Conservation (phyloP, 2,797 vertebrate genomes). For the Pantherophis alleghaniensis region DNA sequence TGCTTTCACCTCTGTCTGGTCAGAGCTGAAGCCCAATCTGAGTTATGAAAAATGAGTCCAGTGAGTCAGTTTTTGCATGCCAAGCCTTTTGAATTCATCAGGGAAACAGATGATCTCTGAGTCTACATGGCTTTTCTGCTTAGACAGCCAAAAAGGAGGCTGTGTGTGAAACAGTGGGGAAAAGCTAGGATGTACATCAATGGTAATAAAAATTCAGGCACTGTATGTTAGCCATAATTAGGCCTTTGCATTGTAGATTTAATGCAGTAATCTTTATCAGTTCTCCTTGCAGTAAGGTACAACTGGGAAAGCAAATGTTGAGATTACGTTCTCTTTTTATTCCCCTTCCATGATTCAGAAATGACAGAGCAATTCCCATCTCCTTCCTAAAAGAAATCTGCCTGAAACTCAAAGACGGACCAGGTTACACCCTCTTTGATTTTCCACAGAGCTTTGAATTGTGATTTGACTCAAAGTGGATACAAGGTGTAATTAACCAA, state of each 20-base stretch:
- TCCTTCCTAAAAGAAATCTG: background rate
- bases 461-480: background rate
- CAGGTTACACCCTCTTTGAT: background rate
- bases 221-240: constrained; percentile 29
- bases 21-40: constrained; percentile 35
- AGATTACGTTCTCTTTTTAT: background rate
- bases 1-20: constrained; percentile 53
- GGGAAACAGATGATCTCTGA: constrained; percentile 65
- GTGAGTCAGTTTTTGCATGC: constrained; percentile 44
- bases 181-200: constrained; percentile 23
- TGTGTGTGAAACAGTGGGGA: constrained; percentile 34
- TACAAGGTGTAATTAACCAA: background rate
- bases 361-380: background rate
- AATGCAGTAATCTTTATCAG: constrained; percentile 30
- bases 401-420: background rate
- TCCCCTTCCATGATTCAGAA: background rate
- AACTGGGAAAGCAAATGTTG: background rate
- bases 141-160: constrained; percentile 40
- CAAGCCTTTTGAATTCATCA: constrained; percentile 51
- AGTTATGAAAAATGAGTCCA: constrained; percentile 54
- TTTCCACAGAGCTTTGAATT: background rate
- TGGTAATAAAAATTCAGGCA: constrained; percentile 49
- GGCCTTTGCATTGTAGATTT: constrained; percentile 22
- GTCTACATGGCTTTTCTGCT: constrained; percentile 57
- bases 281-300: background rate